Conservation (phyloP, 1,140 invertebrate species). For the Odontomachus brunneus region DNA sequence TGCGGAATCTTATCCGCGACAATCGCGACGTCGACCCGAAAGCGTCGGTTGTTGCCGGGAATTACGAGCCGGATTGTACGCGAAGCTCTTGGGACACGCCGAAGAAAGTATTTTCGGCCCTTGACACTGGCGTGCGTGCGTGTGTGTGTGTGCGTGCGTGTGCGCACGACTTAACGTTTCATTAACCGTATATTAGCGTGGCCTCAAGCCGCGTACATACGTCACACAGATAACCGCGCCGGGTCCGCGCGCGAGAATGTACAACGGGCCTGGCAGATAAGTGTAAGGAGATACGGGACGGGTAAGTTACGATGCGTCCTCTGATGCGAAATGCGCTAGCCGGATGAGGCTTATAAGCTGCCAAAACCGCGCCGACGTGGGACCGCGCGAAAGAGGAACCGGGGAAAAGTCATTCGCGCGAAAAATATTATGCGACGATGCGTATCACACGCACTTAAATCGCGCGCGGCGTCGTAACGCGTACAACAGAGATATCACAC, state of each 20-base stretch:
- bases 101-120: constrained; percentile 31
- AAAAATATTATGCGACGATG: constrained; percentile 13
- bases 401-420: background rate
- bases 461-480: background rate
- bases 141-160: constrained; percentile 13
- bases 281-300: constrained; percentile 70
- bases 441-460: background rate
- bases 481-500: background rate
- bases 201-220: constrained; percentile 68
- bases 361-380: constrained; percentile 56
- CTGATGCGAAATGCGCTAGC: constrained; percentile 67
- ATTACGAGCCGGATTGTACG: constrained; percentile 26
- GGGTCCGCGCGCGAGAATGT: constrained; percentile 64
- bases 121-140: constrained; percentile 34
- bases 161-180: constrained; percentile 73
- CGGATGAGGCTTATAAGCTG: constrained; percentile 70
- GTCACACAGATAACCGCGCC: constrained; percentile 73
- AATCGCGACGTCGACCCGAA: constrained; percentile 13
- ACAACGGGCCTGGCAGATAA: constrained; percentile 72
- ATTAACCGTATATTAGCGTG: constrained; percentile 78
- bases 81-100: background rate
- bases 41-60: constrained; percentile 23
- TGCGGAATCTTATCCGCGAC: constrained; percentile 12
- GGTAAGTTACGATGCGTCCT: constrained; percentile 73
- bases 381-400: constrained; percentile 1